Evolutionary conservation across 2,797 vertebrate species (phyloP).

Genomic region (Masticophis lateralis): DNA sequence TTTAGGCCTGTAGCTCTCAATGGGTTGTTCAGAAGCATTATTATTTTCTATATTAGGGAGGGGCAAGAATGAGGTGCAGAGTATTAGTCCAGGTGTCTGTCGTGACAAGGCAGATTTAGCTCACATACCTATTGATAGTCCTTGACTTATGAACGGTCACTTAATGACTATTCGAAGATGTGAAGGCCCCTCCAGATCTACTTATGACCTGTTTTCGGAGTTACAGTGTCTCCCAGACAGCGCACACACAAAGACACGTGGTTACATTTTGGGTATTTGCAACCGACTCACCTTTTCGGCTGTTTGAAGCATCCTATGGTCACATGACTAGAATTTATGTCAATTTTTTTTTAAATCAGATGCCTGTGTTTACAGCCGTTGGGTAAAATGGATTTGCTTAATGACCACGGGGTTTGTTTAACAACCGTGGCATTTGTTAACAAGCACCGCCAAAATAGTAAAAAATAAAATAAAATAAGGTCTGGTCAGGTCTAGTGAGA

Average conservation of each 20-base stretch:
- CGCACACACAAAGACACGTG: neutral
- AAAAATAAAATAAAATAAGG: neutral
- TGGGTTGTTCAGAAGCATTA: conserved; percentile 80
- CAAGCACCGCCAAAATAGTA: neutral
- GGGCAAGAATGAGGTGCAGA: neutral
- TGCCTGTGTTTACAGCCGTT: neutral
- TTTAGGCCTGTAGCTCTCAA: conserved; percentile 86
- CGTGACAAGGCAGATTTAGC: neutral
- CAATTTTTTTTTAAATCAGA: too few relatives aligned
- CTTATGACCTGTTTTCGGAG: too few relatives aligned
- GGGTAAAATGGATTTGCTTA: neutral
- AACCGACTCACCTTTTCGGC: neutral
- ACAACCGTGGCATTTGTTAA: neutral
- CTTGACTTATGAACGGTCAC: neutral
- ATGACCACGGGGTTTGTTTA: neutral
- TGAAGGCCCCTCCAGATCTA: neutral
- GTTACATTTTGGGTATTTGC: neutral
- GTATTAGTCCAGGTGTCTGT: neutral
- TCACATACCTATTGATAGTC: neutral
- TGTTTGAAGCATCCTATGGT: neutral
- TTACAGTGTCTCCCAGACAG: neutral
- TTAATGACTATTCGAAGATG: neutral
- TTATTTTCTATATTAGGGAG: conserved; percentile 79
- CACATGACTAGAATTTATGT: neutral
- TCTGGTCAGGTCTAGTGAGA: too few relatives aligned